These are phyloP conservation scores for Galbula dea DNA, from an alignment of 2,113 vertebrate species.

Conservation along the genomic window DNA sequence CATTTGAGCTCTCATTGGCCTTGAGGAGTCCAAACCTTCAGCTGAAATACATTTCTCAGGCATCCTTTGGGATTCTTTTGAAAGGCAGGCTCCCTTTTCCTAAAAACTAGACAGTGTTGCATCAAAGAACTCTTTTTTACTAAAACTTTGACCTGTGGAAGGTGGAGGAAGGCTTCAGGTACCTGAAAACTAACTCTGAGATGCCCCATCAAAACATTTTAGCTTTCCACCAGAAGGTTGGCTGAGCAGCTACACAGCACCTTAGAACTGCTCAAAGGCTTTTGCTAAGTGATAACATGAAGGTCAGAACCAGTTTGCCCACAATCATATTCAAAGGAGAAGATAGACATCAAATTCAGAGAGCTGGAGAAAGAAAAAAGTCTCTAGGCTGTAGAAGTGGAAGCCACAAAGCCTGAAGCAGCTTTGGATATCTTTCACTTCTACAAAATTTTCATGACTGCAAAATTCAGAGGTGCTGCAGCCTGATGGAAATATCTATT, in stretches of 20 bases:
- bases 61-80: not conserved
- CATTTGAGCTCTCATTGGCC: not conserved
- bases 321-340: conserved; percentile 14
- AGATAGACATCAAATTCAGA: conserved; percentile 12
- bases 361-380: not conserved
- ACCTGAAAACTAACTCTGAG: not conserved
- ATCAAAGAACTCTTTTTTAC: not conserved
- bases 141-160: not conserved
- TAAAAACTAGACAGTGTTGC: not conserved
- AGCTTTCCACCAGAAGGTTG: not conserved
- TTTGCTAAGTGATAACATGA: not conserved
- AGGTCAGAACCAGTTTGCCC: conserved; percentile 13
- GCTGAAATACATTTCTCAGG: not conserved
- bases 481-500: not conserved
- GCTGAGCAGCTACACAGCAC: not conserved
- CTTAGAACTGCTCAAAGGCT: not conserved
- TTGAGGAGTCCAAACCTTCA: not conserved
- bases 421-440: conserved; percentile 16
- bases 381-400: not conserved
- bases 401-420: conserved; percentile 24
- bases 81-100: not conserved
- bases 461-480: not conserved
- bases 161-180: not conserved
- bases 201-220: not conserved
- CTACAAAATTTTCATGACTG: not conserved